Evolutionary conservation across 2,797 vertebrate species (phyloP).

Genomic region (Acanthiza pusilla): DNA sequence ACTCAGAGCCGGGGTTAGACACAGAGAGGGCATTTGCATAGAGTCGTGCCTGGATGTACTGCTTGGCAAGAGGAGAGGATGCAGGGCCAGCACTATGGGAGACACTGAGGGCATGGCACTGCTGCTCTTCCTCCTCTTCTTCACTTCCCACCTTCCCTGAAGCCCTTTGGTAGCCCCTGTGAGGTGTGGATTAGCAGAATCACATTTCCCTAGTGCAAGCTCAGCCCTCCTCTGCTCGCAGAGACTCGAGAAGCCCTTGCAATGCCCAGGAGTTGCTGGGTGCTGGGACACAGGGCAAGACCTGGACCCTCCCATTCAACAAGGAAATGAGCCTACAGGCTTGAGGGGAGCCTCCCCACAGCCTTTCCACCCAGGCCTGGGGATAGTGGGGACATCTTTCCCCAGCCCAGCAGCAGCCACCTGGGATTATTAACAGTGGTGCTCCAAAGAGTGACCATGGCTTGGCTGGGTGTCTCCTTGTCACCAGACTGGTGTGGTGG

Average conservation of each 20-base stretch:
- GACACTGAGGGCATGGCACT: background rate
- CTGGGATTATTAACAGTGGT: background rate
- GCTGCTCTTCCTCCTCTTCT: background rate
- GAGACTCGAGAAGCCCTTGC: background rate
- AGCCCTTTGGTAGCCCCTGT: fast-evolving
- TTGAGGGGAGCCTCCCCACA: background rate
- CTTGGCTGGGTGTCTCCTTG: background rate
- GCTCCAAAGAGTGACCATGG: background rate
- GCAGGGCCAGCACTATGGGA: fast-evolving
- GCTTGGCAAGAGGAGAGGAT: background rate
- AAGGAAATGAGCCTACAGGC: background rate
- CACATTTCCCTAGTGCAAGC: background rate
- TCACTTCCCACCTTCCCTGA: fast-evolving
- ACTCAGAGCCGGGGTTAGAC: background rate
- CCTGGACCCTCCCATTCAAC: background rate
- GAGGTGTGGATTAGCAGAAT: background rate
- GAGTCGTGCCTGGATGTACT: background rate
- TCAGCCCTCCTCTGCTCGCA: background rate
- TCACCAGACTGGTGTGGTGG: background rate
- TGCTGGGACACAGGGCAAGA: background rate
- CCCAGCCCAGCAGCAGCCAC: background rate
- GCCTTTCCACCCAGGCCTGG: background rate
- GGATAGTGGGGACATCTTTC: background rate
- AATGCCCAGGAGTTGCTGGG: background rate
- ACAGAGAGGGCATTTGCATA: background rate